These are phyloP conservation scores for Sebastiscus tertius DNA, from an alignment of 2,797 vertebrate genomes.

Conservation along the genomic window DNA sequence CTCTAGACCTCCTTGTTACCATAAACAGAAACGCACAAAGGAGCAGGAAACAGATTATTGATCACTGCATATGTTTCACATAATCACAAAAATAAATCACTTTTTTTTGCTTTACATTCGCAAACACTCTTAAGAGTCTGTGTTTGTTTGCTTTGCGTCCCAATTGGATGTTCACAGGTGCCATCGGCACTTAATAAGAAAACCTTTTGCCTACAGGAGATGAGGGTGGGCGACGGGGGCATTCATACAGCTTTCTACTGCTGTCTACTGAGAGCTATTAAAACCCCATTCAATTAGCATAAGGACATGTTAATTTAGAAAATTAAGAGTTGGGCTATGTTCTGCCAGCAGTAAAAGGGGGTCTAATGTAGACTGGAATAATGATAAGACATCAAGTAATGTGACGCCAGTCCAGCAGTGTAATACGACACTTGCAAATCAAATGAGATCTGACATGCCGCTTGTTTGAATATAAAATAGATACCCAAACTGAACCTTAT, in stretches of 20 bases:
- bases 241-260: slow-evolving; percentile 13
- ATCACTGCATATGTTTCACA: slow-evolving; percentile 4
- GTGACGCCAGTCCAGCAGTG: slow-evolving; percentile 26
- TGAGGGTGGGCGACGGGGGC: not conserved
- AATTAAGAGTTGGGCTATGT: slow-evolving; percentile 62
- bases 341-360: slow-evolving; percentile 61
- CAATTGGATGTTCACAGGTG: slow-evolving; percentile 20
- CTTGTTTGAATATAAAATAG: slow-evolving; percentile 10
- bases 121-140: not conserved
- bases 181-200: slow-evolving; percentile 15
- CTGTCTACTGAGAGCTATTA: slow-evolving; percentile 66
- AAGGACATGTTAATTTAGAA: slow-evolving; percentile 67
- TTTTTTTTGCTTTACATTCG: not conserved
- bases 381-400: slow-evolving; percentile 63
- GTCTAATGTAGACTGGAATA: slow-evolving; percentile 53
- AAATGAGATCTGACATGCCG: slow-evolving; percentile 41
- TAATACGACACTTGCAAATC: slow-evolving; percentile 25
- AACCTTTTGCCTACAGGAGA: slow-evolving; percentile 1
- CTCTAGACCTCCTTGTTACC: slow-evolving; percentile 9
- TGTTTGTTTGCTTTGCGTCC: slow-evolving; percentile 11
- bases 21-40: slow-evolving; percentile 8
- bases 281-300: slow-evolving; percentile 70
- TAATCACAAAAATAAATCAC: not conserved
- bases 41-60: slow-evolving; percentile 21
- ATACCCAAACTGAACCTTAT: not conserved